Evolutionary conservation across 2,888 invertebrate species (phyloP).

Genomic region (Andrena fulva): DNA sequence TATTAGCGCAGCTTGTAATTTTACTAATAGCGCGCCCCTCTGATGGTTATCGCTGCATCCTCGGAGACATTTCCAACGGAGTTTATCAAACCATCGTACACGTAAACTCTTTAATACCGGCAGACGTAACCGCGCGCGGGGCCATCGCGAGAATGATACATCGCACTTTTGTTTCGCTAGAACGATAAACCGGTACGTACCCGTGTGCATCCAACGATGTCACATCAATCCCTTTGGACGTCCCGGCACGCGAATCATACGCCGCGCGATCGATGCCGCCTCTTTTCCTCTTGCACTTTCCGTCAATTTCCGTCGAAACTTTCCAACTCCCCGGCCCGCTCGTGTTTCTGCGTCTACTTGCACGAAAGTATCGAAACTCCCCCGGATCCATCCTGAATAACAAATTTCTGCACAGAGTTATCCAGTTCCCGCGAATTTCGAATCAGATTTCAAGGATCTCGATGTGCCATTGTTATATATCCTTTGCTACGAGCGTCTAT

Average conservation of each 20-base stretch:
- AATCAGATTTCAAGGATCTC: neutral
- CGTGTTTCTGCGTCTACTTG: neutral
- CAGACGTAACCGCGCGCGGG: neutral
- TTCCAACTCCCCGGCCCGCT: conserved; percentile 4
- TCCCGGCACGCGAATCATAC: neutral
- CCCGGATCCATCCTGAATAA: neutral
- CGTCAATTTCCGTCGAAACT: conserved; percentile 37
- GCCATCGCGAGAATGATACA: conserved; percentile 12
- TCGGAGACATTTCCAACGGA: neutral
- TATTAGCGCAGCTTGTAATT: neutral
- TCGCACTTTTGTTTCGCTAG: conserved; percentile 1
- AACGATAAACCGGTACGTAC: neutral
- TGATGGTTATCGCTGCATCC: neutral
- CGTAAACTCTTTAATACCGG: conserved; percentile 10
- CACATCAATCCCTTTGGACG: conserved; percentile 28
- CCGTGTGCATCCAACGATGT: neutral
- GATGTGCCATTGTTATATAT: neutral
- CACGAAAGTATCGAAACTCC: neutral
- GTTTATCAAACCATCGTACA: conserved; percentile 3
- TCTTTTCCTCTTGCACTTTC: conserved; percentile 6
- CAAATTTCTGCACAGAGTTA: neutral
- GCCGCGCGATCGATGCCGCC: neutral
- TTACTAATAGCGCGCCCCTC: neutral
- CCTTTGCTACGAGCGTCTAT: too few species aligned
- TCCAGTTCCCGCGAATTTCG: neutral